Evolutionary conservation across 2,797 vertebrate genomes (phyloP), one percentile per base, ranked within the genome.

Genomic region (Takifugu ocellatus): DNA sequence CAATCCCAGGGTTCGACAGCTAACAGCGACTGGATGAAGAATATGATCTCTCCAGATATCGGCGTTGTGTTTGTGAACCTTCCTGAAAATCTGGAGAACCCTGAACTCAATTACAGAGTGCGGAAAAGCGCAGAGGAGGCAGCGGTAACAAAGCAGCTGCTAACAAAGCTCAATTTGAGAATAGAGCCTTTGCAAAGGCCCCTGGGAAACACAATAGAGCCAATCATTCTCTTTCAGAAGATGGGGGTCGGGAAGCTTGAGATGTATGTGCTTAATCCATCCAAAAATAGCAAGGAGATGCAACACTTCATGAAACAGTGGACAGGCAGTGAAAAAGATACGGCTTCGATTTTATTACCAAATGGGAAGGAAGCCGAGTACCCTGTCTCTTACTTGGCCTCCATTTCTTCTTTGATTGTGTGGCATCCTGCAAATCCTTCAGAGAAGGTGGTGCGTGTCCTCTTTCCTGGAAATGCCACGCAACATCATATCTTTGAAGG

Each of bases 201-300:
- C 24, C 70, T 88, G 1, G 94, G 94, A 66, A 98, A 94, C 82
- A 74, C 90, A 2, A 92, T 93, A 52, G 96, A 99, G 33, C 95
- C 97, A 17, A 90, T 98, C 39, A 95, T 93, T 77, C 93, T 99
- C 63, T 99, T 99, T 83, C 94, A 98, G 84, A 99, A 99, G 90
- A 97, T 99, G 97, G 97, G 97, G 12, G 96, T 99, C 3, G 97
- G 97, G 4, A 97, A 95, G 56, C 92, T 99, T 59, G 97, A 98
- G 83, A 98, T 99, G 96, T 98, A 97, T 51, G 95, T 98, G 39
- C 92, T 99, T 43, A 98, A 95, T 83, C 97, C 97, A 58, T 90
- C 94, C 51, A 97, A 95, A 88, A 95, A 84, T 53, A 96, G 94
- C 89, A 98, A 96, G 72, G 96, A 98, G 81, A 92, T 96, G 88